Evolutionary conservation across 1,140 invertebrate genomes (phyloP).

Genomic region (Adoxophyes honmai): DNA sequence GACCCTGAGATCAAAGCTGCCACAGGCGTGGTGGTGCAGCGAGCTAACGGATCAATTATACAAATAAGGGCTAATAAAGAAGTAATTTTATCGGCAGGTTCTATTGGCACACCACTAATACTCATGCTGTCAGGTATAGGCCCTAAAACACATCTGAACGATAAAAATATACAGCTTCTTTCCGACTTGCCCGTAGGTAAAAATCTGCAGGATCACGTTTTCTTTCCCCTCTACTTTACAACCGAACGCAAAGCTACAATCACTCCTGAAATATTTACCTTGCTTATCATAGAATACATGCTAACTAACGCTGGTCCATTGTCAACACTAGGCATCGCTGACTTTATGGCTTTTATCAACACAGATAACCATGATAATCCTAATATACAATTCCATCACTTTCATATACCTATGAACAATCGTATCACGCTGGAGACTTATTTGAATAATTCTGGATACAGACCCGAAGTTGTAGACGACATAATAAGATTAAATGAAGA

Average conservation of each 20-base stretch:
- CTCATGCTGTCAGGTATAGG: conserved; percentile 73
- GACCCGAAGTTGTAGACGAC: conserved; percentile 56
- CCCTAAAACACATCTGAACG: conserved; percentile 55
- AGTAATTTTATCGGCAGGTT: conserved; percentile 76
- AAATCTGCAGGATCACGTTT: conserved; percentile 83
- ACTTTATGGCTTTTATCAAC: conserved; percentile 55
- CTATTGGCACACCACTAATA: conserved; percentile 76
- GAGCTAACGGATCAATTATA: conserved; percentile 34
- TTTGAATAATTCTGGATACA: conserved; percentile 60
- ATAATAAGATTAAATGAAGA: conserved; percentile 63
- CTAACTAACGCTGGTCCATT: conserved; percentile 47
- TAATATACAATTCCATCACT: conserved; percentile 59
- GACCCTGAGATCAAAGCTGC: conserved; percentile 39
- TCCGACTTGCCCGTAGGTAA: conserved; percentile 83
- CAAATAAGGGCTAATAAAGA: conserved; percentile 70
- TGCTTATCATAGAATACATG: conserved; percentile 50
- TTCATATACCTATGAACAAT: conserved; percentile 43
- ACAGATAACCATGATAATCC: conserved; percentile 41
- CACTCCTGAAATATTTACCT: conserved; percentile 30
- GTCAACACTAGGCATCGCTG: conserved; percentile 44
- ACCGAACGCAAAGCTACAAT: conserved; percentile 33
- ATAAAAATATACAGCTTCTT: conserved; percentile 69
- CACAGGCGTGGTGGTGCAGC: conserved; percentile 52
- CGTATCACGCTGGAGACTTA: conserved; percentile 31
- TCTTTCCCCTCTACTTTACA: conserved; percentile 51